Evolutionary conservation across 1,140 invertebrate species (phyloP), one percentile per base, ranked within the genome.

Genomic region (Drosophila athabasca): DNA sequence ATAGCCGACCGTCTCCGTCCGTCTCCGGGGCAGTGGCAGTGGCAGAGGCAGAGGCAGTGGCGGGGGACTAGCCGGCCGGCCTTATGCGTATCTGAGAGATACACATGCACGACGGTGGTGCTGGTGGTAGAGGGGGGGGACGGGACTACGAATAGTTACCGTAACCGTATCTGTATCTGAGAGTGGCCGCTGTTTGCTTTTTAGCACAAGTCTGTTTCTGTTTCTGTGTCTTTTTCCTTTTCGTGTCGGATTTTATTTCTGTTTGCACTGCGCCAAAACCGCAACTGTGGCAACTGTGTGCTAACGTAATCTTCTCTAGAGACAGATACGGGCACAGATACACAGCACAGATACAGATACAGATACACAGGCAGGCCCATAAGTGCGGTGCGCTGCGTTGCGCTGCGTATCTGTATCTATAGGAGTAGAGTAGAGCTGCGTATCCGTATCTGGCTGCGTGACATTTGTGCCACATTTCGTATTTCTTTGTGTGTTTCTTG

Each of bases 81-180:
- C 82, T 88, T 79, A 88, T 85, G 82, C 83, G 83, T 85, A 85
- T 88, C 78, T 85, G 51, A 58, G 9, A 81, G 65, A 81, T 78
- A 85, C 81, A 77, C 50, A 55, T 53, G 53, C 53, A 62, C 35
- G 35, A 39, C 3, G 43, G 35, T 31, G 29, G 15, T 15, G 31
- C 35, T 29, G 51, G 39, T 26, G 45, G 45, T 51, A 59, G 35
- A 31, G 31, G 7, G 8, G 29, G 22, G 22, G 29, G 70, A 49
- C 26, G 54, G 57, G 61, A 45, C 48, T 26, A 7, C 51, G 74
- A 62, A 73, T 51, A 71, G 67, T 64, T 64, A 80, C 64, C 72
- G 77, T 74, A 77, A 76, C 62, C 67, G 79, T 85, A 81, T 88
- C 82, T 82, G 64, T 74, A 67, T 64, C 77, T 69, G 77, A 59